Percentiles rank a stretch among this genome's conserved stretches.
Conservation (phyloP, 2,113 vertebrate genomes). For the Hippocampus guttulatus region DNA sequence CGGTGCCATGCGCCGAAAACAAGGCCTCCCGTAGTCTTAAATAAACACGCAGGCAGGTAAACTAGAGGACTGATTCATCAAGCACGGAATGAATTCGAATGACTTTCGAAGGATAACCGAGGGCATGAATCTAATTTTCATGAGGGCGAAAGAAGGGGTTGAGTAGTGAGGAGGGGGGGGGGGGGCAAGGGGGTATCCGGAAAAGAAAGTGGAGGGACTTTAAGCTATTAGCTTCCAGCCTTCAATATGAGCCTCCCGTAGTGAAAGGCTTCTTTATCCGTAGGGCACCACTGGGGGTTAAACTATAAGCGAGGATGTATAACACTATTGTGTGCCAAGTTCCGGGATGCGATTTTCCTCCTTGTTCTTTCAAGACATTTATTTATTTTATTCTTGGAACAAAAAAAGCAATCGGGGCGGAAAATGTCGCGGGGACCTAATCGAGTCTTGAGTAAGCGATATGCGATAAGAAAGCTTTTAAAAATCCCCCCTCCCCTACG, state of each 20-base stretch:
- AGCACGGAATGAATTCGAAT: conserved; percentile 37
- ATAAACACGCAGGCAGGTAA: conserved; percentile 6
- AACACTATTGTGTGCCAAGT: conserved; percentile 55
- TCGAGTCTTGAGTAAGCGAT: conserved; percentile 56
- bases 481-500: conserved; percentile 39
- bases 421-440: conserved; percentile 50
- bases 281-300: conserved; percentile 59
- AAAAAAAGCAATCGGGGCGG: conserved; percentile 48
- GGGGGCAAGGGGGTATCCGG: conserved; percentile 36
- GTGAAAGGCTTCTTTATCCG: conserved; percentile 56
- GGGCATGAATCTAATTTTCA: conserved; percentile 51
- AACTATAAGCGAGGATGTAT: conserved; percentile 56
- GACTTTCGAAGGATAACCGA: conserved; percentile 18
- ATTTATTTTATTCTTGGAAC: conserved; percentile 11
- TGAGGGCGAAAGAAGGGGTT: conserved; percentile 38
- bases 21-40: neutral
- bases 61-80: conserved; percentile 29
- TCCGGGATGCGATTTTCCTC: conserved; percentile 39
- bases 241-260: conserved; percentile 59
- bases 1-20: conserved; percentile 45
- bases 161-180: conserved; percentile 24
- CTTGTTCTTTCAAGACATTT: conserved; percentile 37
- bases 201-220: conserved; percentile 41
- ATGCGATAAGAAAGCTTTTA: conserved; percentile 61
- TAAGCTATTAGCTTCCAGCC: conserved; percentile 54